A percentile compares a stretch with the other conserved stretches of the same genome.
Conservation (phyloP, 2,113 vertebrate species). For the Gyps fulvus region DNA sequence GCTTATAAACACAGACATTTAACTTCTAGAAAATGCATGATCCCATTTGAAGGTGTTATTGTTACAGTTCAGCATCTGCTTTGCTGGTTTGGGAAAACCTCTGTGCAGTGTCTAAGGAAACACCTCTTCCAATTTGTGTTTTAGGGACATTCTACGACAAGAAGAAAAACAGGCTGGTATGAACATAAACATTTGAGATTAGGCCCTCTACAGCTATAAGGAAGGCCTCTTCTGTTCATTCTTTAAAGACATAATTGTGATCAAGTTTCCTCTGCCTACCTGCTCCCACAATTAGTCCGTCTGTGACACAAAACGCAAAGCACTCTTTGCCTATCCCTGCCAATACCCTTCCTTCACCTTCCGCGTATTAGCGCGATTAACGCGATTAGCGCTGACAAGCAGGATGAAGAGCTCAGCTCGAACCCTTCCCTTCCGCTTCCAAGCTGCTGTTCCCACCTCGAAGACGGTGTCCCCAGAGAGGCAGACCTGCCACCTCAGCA, state of each 20-base stretch:
- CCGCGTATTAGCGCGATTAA: rapidly evolving
- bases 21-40: not conserved
- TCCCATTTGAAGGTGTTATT: not conserved
- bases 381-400: not conserved
- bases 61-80: not conserved
- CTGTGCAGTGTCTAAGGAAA: not conserved
- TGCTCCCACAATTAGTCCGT: not conserved
- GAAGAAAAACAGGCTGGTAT: not conserved
- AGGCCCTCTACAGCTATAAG: not conserved
- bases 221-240: not conserved
- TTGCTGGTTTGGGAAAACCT: not conserved
- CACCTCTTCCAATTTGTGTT: not conserved
- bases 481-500: not conserved
- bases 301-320: not conserved
- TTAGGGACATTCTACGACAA: not conserved
- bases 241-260: not conserved
- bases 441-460: not conserved
- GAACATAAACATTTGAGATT: not conserved
- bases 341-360: not conserved
- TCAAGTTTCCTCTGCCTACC: not conserved
- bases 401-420: not conserved
- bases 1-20: not conserved
- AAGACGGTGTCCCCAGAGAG: not conserved
- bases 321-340: not conserved
- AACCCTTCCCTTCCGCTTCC: not conserved